phyloP scores from a whole-genome alignment of 1,140 invertebrate species.

The Aphis craccivora region DNA sequence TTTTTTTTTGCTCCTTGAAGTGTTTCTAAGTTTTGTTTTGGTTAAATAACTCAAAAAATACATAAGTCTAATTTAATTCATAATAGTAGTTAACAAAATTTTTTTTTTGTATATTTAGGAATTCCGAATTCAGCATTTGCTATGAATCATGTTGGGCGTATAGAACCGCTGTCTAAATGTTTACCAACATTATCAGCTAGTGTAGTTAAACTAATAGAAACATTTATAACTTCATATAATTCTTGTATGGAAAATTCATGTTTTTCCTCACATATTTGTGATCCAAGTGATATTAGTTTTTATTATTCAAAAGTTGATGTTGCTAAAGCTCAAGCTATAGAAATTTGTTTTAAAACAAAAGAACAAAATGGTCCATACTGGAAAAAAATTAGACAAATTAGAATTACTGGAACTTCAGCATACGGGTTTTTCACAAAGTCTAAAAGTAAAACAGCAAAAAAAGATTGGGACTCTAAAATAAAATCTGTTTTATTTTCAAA shows the following conservation, averaged over 20 bases:
- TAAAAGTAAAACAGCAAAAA: neutral
- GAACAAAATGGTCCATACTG: neutral
- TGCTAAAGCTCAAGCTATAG: neutral
- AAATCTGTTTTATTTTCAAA: neutral
- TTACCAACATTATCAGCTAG: neutral
- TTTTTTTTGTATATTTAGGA: neutral
- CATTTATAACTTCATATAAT: neutral
- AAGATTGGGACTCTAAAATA: neutral
- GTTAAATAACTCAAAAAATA: too few relatives aligned
- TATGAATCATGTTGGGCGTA: neutral
- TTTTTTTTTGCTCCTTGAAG: too few relatives aligned
- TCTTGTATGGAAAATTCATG: neutral
- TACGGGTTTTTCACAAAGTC: neutral
- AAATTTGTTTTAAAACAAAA: neutral
- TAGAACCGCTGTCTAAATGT: neutral
- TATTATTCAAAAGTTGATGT: neutral
- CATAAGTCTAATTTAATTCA: too few relatives aligned
- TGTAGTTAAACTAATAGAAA: neutral
- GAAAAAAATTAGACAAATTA: neutral
- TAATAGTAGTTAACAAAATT: neutral
- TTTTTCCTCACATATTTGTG: neutral
- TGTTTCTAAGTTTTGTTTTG: too few relatives aligned
- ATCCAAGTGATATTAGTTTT: neutral
- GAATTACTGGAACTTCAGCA: constrained; percentile 6
- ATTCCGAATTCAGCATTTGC: neutral